These are phyloP conservation scores for Lacanobia wlatinum DNA, from an alignment of 2,888 invertebrate species.

Conservation along the genomic window DNA sequence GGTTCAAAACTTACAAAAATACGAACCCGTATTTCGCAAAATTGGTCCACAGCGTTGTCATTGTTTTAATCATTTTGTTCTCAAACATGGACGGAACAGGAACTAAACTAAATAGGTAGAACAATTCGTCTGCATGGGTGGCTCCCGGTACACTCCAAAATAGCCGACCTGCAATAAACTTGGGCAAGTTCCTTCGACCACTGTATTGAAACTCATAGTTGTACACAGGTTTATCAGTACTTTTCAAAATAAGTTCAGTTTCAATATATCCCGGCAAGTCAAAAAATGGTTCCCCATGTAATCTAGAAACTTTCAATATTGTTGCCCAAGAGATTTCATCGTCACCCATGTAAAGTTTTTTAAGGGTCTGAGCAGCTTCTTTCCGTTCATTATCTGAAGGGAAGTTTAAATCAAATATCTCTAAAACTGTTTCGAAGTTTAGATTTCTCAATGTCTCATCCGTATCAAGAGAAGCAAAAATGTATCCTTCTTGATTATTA, in stretches of 20 bases:
- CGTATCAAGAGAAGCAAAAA: constrained; percentile 22
- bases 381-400: constrained; percentile 14
- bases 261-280: constrained; percentile 34
- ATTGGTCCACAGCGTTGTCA: constrained; percentile 65
- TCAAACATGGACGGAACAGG: constrained; percentile 42
- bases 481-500: constrained; percentile 64
- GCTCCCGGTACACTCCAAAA: constrained; percentile 34
- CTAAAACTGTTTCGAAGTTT: constrained; percentile 14
- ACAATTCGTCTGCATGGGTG: constrained; percentile 38
- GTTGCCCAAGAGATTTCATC: constrained; percentile 35
- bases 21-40: constrained; percentile 63
- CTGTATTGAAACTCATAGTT: constrained; percentile 57
- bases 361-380: constrained; percentile 13
- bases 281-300: constrained; percentile 43
- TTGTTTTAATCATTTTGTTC: constrained; percentile 51
- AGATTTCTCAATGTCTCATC: constrained; percentile 22
- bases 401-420: constrained; percentile 25
- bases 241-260: constrained; percentile 36
- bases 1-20: background rate
- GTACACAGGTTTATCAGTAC: constrained; percentile 48
- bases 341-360: constrained; percentile 37
- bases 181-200: constrained; percentile 31
- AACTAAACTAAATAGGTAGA: constrained; percentile 28
- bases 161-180: constrained; percentile 10
- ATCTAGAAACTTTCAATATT: constrained; percentile 37